A percentile compares a stretch with the other conserved stretches of the same genome.
These are phyloP conservation scores for Lycaon pictus DNA, from an alignment of 2,113 vertebrate species.

Conservation along the genomic window DNA sequence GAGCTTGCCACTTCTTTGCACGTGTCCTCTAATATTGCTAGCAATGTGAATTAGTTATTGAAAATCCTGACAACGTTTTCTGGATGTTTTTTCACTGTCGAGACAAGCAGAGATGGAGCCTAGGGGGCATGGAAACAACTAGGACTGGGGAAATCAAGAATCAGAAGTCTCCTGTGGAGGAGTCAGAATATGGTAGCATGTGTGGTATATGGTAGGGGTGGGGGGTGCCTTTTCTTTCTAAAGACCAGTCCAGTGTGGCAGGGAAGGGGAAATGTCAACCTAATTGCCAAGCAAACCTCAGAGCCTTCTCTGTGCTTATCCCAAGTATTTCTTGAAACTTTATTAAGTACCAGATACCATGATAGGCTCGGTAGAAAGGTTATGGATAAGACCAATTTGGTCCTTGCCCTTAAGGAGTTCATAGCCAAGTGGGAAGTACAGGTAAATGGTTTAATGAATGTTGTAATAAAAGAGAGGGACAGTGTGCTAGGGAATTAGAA, in stretches of 20 bases:
- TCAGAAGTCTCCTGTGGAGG: background rate
- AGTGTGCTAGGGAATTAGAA: background rate
- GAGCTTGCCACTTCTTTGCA: background rate
- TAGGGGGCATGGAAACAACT: background rate
- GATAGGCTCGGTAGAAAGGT: background rate
- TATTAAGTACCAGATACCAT: background rate
- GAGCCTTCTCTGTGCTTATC: background rate
- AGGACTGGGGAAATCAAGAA: background rate
- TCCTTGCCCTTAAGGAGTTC: background rate
- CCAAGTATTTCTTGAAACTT: background rate
- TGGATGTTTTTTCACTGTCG: background rate
- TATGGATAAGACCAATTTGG: background rate
- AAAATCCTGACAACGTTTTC: constrained; percentile 52
- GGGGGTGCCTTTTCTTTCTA: background rate
- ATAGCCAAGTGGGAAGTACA: background rate
- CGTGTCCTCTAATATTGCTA: background rate
- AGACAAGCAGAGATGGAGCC: background rate
- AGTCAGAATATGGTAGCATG: background rate
- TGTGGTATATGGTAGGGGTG: background rate
- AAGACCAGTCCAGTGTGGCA: background rate
- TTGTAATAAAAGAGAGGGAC: background rate
- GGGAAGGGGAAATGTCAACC: background rate
- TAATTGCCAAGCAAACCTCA: background rate
- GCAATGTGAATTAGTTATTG: background rate
- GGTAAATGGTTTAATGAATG: background rate